Evolutionary conservation across 2,888 invertebrate genomes (phyloP).

Genomic region (Pristionchus japonicus): DNA sequence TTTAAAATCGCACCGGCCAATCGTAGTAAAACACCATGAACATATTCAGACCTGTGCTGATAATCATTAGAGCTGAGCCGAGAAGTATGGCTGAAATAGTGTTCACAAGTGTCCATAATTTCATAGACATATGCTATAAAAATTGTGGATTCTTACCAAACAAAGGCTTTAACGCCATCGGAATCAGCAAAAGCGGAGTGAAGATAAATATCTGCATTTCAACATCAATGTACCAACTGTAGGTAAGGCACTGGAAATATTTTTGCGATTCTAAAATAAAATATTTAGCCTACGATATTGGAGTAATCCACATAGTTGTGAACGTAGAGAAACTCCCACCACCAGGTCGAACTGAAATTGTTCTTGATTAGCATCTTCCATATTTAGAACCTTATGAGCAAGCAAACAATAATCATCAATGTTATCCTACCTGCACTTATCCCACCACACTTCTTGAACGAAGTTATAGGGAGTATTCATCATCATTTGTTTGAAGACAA

Average conservation of each 20-base stretch:
- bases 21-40: constrained; percentile 37
- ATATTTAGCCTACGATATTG: not conserved
- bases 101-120: too few relatives aligned
- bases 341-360: constrained; percentile 35
- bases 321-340: not conserved
- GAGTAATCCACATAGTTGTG: constrained; percentile 36
- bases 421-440: not conserved
- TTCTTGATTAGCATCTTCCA: too few relatives aligned
- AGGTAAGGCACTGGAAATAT: constrained; percentile 48
- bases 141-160: too few relatives aligned
- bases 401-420: too few relatives aligned
- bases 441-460: not conserved
- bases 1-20: constrained; percentile 30
- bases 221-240: constrained; percentile 46
- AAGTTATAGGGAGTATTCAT: not conserved
- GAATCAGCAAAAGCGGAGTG: constrained; percentile 47
- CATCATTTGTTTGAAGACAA: not conserved
- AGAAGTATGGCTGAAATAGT: constrained; percentile 17
- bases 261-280: too few relatives aligned
- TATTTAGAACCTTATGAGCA: too few relatives aligned
- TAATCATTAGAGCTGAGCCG: not conserved
- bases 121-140: too few relatives aligned
- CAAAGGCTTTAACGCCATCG: constrained; percentile 45
- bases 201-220: constrained; percentile 51
- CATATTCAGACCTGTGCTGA: constrained; percentile 46